A percentile compares a stretch with the other conserved stretches of the same genome.
These are phyloP conservation scores for Mus musculus DNA, from an alignment of 2,113 vertebrate species.

Conservation along the genomic window GRCm39 chr11:42052501-42053000, in stretches of 20 bases:
- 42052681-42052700: too few relatives aligned
- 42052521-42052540: not conserved
- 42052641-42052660: too few relatives aligned
- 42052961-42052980: not conserved
- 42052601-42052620: not conserved
- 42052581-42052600: not conserved
- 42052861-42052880: not conserved
- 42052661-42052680: too few relatives aligned
- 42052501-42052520: not conserved
- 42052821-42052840: not conserved
- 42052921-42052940: not conserved
- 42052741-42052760: not conserved
- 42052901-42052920: constrained; percentile 27
- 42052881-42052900: constrained; percentile 36
- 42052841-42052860: not conserved
- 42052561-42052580: not conserved
- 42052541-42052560: not conserved
- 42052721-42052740: too few relatives aligned
- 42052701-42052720: too few relatives aligned
- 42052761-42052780: not conserved
- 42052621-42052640: too few relatives aligned
- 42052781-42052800: not conserved
- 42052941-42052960: not conserved
- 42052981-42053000: not conserved
- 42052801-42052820: not conserved